These are phyloP conservation scores for Arizona elegans DNA, from an alignment of 2,113 vertebrate genomes.

Conservation along the genomic window DNA sequence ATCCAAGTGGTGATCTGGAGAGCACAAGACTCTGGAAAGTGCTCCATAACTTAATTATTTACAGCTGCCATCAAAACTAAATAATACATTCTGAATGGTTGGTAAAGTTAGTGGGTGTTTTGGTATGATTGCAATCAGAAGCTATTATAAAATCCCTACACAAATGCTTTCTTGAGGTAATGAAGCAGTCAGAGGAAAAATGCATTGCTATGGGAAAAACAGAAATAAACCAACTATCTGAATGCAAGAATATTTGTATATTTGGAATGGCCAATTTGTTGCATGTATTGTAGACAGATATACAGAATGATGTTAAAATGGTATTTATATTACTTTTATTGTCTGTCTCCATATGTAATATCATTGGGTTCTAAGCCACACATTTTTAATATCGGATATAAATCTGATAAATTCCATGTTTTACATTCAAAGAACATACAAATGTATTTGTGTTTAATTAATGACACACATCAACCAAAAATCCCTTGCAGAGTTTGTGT, in stretches of 20 bases:
- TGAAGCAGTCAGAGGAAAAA: background rate
- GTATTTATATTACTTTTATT: conserved; percentile 30
- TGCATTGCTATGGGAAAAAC: background rate
- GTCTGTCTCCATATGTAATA: background rate
- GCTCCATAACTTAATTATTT: background rate
- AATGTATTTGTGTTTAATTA: background rate
- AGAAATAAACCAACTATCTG: conserved; percentile 2
- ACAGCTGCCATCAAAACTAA: background rate
- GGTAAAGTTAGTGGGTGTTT: background rate
- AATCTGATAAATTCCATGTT: conserved; percentile 14
- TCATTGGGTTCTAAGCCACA: background rate
- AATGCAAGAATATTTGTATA: conserved; percentile 37
- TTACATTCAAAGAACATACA: conserved; percentile 23
- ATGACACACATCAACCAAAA: background rate
- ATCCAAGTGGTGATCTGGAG: background rate
- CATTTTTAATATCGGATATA: background rate
- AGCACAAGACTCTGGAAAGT: background rate
- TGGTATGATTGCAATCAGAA: background rate
- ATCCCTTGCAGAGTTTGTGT: background rate
- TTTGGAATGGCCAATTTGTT: conserved; percentile 36
- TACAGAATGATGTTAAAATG: conserved; percentile 26
- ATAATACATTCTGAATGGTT: background rate
- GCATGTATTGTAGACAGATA: conserved; percentile 16
- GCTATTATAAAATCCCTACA: background rate
- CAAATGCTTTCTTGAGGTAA: background rate